Base-by-base conservation (phyloP, 2,797 vertebrate species). In the Typhlichthys subterraneus region DNA sequence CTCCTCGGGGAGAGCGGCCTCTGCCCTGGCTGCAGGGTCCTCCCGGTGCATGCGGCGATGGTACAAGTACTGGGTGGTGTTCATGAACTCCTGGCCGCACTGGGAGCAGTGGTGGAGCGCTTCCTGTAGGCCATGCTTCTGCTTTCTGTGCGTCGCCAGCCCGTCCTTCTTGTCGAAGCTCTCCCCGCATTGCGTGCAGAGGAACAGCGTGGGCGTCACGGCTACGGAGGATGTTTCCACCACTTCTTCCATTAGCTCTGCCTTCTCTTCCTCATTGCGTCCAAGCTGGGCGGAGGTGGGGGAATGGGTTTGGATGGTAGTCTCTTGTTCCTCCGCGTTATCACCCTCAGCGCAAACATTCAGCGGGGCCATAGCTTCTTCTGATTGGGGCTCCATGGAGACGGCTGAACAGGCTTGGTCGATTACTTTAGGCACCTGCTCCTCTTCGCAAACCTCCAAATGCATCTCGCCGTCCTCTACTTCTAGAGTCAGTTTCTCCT, bases 1-100 rank as follows among this genome's bases (percentile, higher is more conserved):
- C 14, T 77, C 85, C 13, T 76, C 78, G 12, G 55, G 3, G 45
- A 55, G 31, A 45, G 50, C 4, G 12, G 14, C 4, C 9, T 49
- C 31, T 0, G 46, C 53, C 54, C 75, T 76, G 1, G 12, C 46
- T 12, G 1, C 48, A 2, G 63, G 3, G 4, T 65, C 59, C 60
- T 65, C 49, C 31, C 80, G 69, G 72, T 97, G 96, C 48, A 90
- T 87, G 50, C 94, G 90, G 2, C 94, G 92, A 67, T 98, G 96
- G 78, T 98, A 98, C 5, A 98, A 87, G 83, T 93, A 98, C 70
- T 94, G 94, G 31, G 96, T 98, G 75, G 96, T 96, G 85, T 93
- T 98, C 87, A 96, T 93, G 63, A 97, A 98, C 15, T 87, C 85
- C 48, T 90, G 79, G 0, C 87, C 92, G 1, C 96, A 98, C 0